These are phyloP conservation scores for Crocidura indochinensis DNA, from an alignment of 2,797 vertebrate species.

Conservation along the genomic window DNA sequence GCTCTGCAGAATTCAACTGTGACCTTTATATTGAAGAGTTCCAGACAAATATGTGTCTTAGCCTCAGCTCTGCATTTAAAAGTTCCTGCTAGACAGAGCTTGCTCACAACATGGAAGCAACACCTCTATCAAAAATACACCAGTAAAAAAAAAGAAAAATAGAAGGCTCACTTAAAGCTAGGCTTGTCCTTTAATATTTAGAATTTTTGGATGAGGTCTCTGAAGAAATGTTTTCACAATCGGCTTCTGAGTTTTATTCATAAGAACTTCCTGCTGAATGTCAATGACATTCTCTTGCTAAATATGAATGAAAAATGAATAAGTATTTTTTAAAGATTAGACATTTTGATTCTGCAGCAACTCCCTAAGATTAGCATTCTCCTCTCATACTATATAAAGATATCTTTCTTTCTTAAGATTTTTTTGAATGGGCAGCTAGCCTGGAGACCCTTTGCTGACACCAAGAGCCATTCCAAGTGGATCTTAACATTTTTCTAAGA, in stretches of 20 bases:
- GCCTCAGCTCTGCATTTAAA: background rate
- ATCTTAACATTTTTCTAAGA: background rate
- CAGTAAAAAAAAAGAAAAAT: conserved; percentile 22
- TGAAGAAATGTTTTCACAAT: background rate
- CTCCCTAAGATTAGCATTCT: background rate
- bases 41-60: background rate
- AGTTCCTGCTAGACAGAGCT: conserved; percentile 10
- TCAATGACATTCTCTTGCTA: background rate
- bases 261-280: background rate
- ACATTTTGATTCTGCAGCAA: conserved; percentile 11
- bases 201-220: background rate
- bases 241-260: conserved; percentile 37
- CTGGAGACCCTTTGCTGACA: background rate
- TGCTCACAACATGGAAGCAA: conserved; percentile 30
- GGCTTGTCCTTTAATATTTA: conserved; percentile 7
- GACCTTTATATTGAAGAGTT: conserved; percentile 30
- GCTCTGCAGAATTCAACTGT: background rate
- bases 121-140: conserved; percentile 27
- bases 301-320: background rate
- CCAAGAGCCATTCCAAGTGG: background rate
- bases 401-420: background rate
- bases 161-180: conserved; percentile 13
- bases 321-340: background rate
- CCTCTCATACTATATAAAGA: background rate
- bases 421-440: background rate